phyloP scores from a whole-genome alignment of 1,140 invertebrate species.

The Bombyx mandarina region DNA sequence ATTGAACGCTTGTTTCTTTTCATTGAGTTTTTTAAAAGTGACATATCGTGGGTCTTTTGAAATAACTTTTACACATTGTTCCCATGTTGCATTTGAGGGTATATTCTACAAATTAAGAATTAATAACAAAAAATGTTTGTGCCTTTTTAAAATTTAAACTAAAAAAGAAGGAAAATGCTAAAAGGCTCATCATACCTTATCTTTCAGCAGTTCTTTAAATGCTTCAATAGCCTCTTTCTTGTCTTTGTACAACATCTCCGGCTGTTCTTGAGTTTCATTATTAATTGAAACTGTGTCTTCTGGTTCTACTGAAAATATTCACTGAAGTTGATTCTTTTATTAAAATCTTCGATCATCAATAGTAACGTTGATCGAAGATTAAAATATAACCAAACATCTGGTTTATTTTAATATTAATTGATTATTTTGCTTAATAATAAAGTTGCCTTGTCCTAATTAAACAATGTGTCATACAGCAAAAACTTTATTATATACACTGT shows the following conservation, averaged over 20 bases:
- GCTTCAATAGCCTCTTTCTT: constrained; percentile 98
- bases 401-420: no score
- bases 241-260: constrained; percentile 80
- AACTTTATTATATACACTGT: no score
- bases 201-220: constrained; percentile 94
- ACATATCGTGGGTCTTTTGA: constrained; percentile 92
- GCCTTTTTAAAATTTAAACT: background rate
- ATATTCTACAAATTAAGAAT: constrained; percentile 77
- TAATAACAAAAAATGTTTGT: background rate
- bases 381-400: no score
- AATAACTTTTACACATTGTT: constrained; percentile 96
- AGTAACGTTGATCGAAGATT: no score
- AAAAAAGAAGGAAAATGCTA: background rate
- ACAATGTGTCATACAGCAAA: no score
- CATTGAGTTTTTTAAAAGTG: constrained; percentile 96
- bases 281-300: constrained; percentile 65
- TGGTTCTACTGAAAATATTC: constrained; percentile 37
- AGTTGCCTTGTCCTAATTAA: no score
- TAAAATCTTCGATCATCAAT: no score
- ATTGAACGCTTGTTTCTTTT: constrained; percentile 98
- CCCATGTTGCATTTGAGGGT: constrained; percentile 96
- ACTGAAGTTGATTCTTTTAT: no score
- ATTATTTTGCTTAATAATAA: no score
- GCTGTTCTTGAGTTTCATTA: constrained; percentile 16
- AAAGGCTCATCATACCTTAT: constrained; percentile 75